A percentile compares a stretch with the other conserved stretches of the same genome.
phyloP scores from a whole-genome alignment of 1,140 invertebrate genomes.

The Triops longicaudatus region DNA sequence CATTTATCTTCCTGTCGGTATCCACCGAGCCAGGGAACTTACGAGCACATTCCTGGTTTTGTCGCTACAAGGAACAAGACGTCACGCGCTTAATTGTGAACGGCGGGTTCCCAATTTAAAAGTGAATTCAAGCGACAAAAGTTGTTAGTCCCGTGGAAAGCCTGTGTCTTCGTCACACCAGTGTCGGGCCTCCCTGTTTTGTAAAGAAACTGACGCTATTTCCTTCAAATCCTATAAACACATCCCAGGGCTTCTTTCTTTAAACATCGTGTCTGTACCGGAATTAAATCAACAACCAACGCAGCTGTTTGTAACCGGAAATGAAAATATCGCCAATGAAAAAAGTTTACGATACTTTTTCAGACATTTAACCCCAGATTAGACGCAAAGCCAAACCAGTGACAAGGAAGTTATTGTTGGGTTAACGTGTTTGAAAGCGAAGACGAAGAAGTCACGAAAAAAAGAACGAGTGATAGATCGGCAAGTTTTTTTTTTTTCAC shows the following conservation, averaged over 20 bases:
- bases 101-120: not conserved
- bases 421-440: too few relatives aligned
- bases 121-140: slow-evolving; percentile 1
- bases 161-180: not conserved
- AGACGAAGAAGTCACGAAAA: too few relatives aligned
- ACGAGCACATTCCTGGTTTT: not conserved
- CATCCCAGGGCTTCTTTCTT: not conserved
- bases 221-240: not conserved
- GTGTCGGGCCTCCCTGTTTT: not conserved
- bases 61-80: not conserved
- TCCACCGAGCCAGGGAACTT: not conserved
- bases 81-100: not conserved
- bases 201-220: not conserved
- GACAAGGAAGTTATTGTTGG: too few relatives aligned
- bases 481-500: too few relatives aligned
- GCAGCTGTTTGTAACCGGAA: not conserved
- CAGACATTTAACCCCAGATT: not conserved
- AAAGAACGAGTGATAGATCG: too few relatives aligned
- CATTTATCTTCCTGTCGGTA: not conserved
- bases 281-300: not conserved
- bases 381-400: not conserved
- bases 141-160: not conserved
- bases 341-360: not conserved
- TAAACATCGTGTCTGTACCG: not conserved
- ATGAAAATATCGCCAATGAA: not conserved